Evolutionary conservation across 2,797 vertebrate species (phyloP).

Genomic region (Pipistrellus pygmaeus): DNA sequence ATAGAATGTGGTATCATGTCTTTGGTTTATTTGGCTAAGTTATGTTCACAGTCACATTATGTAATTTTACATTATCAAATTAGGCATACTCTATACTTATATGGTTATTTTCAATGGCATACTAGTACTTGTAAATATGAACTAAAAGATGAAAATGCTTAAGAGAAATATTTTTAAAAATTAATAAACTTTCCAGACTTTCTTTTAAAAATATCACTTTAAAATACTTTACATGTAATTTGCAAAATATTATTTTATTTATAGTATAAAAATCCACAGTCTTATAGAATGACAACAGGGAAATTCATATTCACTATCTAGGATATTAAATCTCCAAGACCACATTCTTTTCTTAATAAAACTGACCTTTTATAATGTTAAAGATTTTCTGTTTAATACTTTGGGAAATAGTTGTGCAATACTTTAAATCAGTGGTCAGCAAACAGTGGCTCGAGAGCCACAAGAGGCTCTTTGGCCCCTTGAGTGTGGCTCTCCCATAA

Average conservation of each 20-base stretch:
- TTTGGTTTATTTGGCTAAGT: constrained; percentile 40
- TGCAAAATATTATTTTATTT: constrained; percentile 44
- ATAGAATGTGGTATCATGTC: not conserved
- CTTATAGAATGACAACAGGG: not conserved
- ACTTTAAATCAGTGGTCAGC: constrained; percentile 19
- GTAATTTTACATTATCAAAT: constrained; percentile 26
- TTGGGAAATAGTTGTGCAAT: constrained; percentile 53
- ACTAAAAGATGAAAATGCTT: constrained; percentile 6
- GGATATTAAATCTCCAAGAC: constrained; percentile 53
- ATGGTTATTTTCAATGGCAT: not conserved
- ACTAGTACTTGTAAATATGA: constrained; percentile 20
- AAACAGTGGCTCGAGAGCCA: too few relatives aligned
- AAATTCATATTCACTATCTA: constrained; percentile 44
- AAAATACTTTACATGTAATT: constrained; percentile 26
- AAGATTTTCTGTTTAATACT: constrained; percentile 40
- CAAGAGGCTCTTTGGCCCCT: too few relatives aligned
- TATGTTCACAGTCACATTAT: not conserved
- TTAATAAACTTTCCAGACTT: not conserved
- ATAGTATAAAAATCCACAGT: not conserved
- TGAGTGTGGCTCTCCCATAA: too few relatives aligned
- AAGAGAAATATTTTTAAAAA: constrained; percentile 23
- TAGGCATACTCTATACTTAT: not conserved
- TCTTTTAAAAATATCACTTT: constrained; percentile 39
- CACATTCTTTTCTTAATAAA: constrained; percentile 59
- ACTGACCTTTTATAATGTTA: constrained; percentile 44